Conservation (phyloP, 2,888 invertebrate species). For the Galerucella calmariensis region DNA sequence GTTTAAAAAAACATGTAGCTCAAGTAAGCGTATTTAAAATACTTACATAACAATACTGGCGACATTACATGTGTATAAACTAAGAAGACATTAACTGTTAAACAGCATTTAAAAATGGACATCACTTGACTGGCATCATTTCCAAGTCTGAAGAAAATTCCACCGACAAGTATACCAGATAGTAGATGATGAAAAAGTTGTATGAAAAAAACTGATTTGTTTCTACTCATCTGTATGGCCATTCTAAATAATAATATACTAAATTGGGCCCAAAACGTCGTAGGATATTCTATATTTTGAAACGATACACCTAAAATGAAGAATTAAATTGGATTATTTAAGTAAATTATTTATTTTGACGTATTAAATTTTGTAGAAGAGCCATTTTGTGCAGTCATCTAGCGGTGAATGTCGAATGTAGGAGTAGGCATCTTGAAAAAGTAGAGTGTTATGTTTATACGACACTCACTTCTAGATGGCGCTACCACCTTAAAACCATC, state of each 20-base stretch:
- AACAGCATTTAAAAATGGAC: slow-evolving; percentile 72
- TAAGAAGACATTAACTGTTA: slow-evolving; percentile 71
- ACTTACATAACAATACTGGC: slow-evolving; percentile 72
- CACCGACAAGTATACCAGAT: slow-evolving; percentile 69
- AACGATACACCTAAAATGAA: slow-evolving; percentile 42
- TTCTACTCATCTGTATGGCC: slow-evolving; percentile 69
- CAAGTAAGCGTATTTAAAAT: not conserved
- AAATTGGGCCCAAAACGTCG: slow-evolving; percentile 69
- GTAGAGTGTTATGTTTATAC: no score
- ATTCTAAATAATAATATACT: slow-evolving; percentile 68
- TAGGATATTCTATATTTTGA: slow-evolving; percentile 63
- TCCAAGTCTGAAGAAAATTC: slow-evolving; percentile 70
- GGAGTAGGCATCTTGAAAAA: no score
- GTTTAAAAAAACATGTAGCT: no score
- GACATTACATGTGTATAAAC: slow-evolving; percentile 75
- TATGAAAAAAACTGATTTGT: slow-evolving; percentile 67
- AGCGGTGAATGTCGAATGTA: no score
- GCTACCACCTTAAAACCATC: no score
- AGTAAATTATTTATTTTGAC: not conserved
- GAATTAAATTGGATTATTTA: not conserved
- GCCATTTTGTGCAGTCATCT: not conserved
- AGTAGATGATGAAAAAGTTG: slow-evolving; percentile 70
- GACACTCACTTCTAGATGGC: no score
- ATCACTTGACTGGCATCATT: slow-evolving; percentile 69
- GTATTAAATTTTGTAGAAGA: not conserved